These are phyloP conservation scores for Aphodius sticticus DNA, from an alignment of 2,888 invertebrate genomes.

Conservation along the genomic window DNA sequence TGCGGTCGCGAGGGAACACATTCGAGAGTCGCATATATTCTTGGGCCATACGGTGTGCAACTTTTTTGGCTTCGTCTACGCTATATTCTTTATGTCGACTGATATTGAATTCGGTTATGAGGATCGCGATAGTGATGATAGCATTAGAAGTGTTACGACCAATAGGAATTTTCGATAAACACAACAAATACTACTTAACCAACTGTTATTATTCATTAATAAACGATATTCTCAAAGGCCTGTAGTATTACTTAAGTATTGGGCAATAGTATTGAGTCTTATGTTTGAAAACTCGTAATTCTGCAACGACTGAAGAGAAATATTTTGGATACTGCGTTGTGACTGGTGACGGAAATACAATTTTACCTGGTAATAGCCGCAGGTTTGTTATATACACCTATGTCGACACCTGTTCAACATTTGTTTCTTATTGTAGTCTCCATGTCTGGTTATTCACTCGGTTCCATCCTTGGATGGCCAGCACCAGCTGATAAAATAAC, in stretches of 20 bases:
- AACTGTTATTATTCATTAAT: no score
- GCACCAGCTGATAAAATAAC: background rate
- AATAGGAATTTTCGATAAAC: no score
- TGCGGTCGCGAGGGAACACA: background rate
- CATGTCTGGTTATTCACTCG: background rate
- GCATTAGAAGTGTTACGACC: background rate
- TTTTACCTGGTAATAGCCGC: no score
- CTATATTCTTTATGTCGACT: background rate
- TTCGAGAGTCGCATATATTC: background rate
- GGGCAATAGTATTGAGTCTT: no score
- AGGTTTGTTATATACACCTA: no score
- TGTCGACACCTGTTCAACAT: background rate
- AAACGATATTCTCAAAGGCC: no score
- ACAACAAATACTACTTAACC: no score
- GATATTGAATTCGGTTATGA: background rate
- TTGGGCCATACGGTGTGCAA: background rate
- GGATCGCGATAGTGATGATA: background rate
- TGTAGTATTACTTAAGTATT: no score
- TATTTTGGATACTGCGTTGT: no score
- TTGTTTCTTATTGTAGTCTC: background rate
- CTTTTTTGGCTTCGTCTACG: background rate
- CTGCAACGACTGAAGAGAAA: no score
- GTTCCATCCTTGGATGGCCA: background rate
- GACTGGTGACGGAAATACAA: no score
- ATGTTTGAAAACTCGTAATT: no score